phyloP scores from a whole-genome alignment of 2,113 vertebrate genomes.

The Thunnus thynnus region DNA sequence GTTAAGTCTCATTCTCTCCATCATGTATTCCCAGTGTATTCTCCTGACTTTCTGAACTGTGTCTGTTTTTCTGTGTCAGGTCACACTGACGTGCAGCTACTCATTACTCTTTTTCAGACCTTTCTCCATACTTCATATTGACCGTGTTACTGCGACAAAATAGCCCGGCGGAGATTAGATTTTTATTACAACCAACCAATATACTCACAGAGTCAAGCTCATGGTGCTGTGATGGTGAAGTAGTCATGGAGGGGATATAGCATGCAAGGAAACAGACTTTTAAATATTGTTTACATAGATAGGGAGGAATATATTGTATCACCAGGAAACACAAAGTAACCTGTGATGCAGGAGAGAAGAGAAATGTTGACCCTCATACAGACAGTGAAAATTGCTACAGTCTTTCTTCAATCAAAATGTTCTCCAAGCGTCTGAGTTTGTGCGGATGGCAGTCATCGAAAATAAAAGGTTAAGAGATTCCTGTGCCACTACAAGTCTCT shows the following conservation, averaged over 20 bases:
- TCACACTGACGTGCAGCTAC: neutral
- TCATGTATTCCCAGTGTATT: slow-evolving; percentile 18
- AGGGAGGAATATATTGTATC: neutral
- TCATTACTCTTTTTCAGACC: neutral
- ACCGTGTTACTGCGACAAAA: neutral
- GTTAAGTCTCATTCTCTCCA: slow-evolving; percentile 29
- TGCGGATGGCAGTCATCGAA: too few relatives aligned
- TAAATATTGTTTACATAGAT: too few relatives aligned
- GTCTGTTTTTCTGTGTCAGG: neutral
- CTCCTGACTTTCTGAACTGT: slow-evolving; percentile 38
- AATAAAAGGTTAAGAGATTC: too few relatives aligned
- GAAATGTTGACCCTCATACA: neutral
- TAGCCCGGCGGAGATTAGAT: neutral
- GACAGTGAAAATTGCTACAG: too few relatives aligned
- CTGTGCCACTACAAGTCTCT: too few relatives aligned
- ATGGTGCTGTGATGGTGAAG: neutral
- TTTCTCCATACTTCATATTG: neutral
- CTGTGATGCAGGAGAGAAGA: neutral
- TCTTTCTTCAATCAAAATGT: too few relatives aligned
- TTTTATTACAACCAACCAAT: neutral
- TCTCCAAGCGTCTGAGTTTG: too few relatives aligned
- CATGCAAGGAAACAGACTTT: too few relatives aligned
- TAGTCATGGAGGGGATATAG: too few relatives aligned
- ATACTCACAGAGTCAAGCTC: neutral
- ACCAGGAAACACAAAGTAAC: neutral